phyloP scores from a whole-genome alignment of 2,797 vertebrate species.

The Cephalopachus bancanus region DNA sequence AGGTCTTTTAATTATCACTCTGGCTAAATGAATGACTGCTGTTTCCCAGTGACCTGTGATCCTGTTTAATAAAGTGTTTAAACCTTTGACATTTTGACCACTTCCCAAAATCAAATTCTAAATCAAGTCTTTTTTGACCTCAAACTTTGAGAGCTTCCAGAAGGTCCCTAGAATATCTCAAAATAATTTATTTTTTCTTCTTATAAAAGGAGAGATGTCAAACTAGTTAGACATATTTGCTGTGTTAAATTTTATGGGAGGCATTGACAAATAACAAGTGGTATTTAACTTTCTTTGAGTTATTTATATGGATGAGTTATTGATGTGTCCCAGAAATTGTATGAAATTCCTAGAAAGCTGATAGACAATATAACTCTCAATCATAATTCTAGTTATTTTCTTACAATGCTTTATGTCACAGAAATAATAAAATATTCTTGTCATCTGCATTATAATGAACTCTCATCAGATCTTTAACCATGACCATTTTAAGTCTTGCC shows the following conservation, averaged over 20 bases:
- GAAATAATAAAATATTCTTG: not conserved
- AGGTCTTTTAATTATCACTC: not conserved
- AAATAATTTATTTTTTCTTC: not conserved
- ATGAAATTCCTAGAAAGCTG: not conserved
- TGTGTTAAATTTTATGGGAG: not conserved
- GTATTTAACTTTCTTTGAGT: not conserved
- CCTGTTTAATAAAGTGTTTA: not conserved
- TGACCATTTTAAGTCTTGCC: not conserved
- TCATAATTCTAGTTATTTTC: not conserved
- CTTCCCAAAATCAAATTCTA: not conserved
- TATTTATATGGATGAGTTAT: not conserved
- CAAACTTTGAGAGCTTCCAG: not conserved
- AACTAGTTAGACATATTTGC: not conserved
- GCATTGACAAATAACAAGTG: not conserved
- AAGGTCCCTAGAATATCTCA: not conserved
- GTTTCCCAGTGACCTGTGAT: not conserved
- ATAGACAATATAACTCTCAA: not conserved
- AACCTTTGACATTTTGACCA: not conserved
- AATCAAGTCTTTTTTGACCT: not conserved
- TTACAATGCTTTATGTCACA: not conserved
- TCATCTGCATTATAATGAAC: not conserved
- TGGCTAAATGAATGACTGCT: not conserved
- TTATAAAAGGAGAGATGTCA: not conserved
- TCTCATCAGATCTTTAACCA: not conserved
- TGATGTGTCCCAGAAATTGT: not conserved